Percentiles rank a stretch among this genome's conserved stretches.
These are phyloP conservation scores for Laspeyria flexula DNA, from an alignment of 2,888 invertebrate species.

Conservation along the genomic window DNA sequence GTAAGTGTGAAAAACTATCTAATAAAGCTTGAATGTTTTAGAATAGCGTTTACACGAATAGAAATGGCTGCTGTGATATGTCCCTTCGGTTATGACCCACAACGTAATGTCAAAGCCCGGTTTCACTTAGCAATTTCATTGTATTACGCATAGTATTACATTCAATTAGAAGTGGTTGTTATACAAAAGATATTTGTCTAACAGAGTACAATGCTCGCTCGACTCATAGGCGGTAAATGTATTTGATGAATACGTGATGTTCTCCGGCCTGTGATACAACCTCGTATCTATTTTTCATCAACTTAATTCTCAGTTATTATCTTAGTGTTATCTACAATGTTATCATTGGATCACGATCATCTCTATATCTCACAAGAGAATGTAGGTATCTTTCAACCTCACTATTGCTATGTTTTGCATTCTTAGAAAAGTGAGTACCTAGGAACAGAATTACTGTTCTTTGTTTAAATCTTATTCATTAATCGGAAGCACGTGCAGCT, in stretches of 20 bases:
- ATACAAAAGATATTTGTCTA: constrained; percentile 24
- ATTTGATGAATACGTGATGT: constrained; percentile 32
- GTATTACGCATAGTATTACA: constrained; percentile 57
- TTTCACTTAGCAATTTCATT: constrained; percentile 71
- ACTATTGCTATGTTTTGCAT: constrained; percentile 72
- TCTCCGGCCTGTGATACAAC: constrained; percentile 29
- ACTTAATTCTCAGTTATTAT: constrained; percentile 64
- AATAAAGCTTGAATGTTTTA: constrained; percentile 24
- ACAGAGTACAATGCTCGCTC: constrained; percentile 17
- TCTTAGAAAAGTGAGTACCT: constrained; percentile 72
- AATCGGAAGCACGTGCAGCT: constrained; percentile 23
- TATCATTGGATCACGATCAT: constrained; percentile 72
- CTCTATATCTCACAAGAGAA: constrained; percentile 56
- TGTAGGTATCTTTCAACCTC: constrained; percentile 40
- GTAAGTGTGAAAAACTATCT: constrained; percentile 65
- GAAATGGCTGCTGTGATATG: constrained; percentile 60
- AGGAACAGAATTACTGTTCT: constrained; percentile 31
- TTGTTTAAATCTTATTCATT: constrained; percentile 42
- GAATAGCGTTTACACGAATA: constrained; percentile 36
- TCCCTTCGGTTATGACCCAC: constrained; percentile 77
- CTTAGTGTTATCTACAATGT: constrained; percentile 72
- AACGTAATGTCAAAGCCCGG: constrained; percentile 82
- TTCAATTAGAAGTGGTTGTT: constrained; percentile 34
- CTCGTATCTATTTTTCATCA: constrained; percentile 39
- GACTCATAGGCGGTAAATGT: constrained; percentile 42